Evolutionary conservation across 2,888 invertebrate species (phyloP).

Genomic region (Epicampocera succincta): DNA sequence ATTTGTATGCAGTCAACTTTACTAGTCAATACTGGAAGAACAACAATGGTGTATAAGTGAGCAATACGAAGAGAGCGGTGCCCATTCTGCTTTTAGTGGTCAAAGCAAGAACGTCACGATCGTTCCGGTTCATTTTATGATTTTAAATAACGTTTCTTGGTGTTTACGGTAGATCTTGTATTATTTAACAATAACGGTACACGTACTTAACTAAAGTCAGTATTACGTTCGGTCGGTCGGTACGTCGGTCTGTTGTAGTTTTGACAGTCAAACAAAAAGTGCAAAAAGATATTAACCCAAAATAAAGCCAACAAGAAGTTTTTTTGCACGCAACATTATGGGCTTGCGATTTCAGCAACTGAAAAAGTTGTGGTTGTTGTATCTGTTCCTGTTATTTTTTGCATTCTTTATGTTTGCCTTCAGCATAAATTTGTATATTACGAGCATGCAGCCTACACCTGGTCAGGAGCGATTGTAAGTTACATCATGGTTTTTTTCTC

Average conservation of each 20-base stretch:
- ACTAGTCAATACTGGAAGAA: slow-evolving; percentile 11
- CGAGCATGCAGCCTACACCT: slow-evolving; percentile 75
- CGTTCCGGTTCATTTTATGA: neutral
- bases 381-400: slow-evolving; percentile 80
- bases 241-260: slow-evolving; percentile 22
- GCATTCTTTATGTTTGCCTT: slow-evolving; percentile 81
- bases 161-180: slow-evolving; percentile 20
- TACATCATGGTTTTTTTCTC: slow-evolving; percentile 18
- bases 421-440: slow-evolving; percentile 80
- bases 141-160: slow-evolving; percentile 8
- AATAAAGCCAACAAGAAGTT: slow-evolving; percentile 52
- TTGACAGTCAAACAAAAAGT: slow-evolving; percentile 36
- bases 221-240: neutral
- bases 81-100: slow-evolving; percentile 57
- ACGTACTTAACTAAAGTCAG: neutral
- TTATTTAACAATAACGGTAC: slow-evolving; percentile 7
- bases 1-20: neutral
- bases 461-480: slow-evolving; percentile 69
- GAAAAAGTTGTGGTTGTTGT: slow-evolving; percentile 80
- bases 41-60: slow-evolving; percentile 56
- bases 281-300: slow-evolving; percentile 43
- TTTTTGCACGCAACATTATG: slow-evolving; percentile 73
- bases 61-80: slow-evolving; percentile 36
- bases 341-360: slow-evolving; percentile 80
- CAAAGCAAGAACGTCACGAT: slow-evolving; percentile 50